Base-by-base conservation (phyloP, 2,113 vertebrate species). In the Macquaria ambigua region DNA sequence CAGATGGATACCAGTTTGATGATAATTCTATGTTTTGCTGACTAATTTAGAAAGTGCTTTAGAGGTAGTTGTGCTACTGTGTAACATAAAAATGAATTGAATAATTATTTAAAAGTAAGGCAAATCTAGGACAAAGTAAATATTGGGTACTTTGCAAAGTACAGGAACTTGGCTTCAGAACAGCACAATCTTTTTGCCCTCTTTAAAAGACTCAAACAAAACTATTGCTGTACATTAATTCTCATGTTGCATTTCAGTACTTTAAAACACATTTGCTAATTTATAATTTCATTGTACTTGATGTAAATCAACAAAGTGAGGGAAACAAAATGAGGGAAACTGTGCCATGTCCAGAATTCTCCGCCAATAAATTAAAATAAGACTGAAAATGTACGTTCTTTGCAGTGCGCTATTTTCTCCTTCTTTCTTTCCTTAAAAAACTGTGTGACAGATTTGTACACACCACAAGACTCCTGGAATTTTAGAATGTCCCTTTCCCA, bases 401-500 rank as follows among this genome's bases (percentile, higher is more conserved):
- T 86, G 43, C 55, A 73, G 53, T 53, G 48, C 61, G 53, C 52
- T 71, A 53, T 62, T 82, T 84, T 62, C 39, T 48, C 64, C 50
- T 20, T 77, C 18, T 28, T 79, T 55, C 56, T 34, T 63, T 76
- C 43, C 11, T 70, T 61, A 5, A 16, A n/a, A 68, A 34, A 70
- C 48, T 37, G 28, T 69, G 23, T 58, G 62, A 87, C 70, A 71
- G 61, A 84, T 86, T 74, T 77, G 77, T 71, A 77, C 28, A 82
- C 81, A 68, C 84, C 68, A 25, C 83, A 90, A 88, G 62, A 76
- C 87, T 91, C 87, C 82, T 64, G 82, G 87, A 93, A 91, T 86
- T 80, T 86, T 34, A 61, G 67, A 66, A 78, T 86, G 87, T 89
- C 91, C 79, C 46, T 79, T 94, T 95, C 93, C 85, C 94, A 95